A percentile compares a stretch with the other conserved stretches of the same genome.
Evolutionary conservation across 92 coral and sea anemone species (phyloP).

Genomic region (Epizoanthus rinbou): DNA sequence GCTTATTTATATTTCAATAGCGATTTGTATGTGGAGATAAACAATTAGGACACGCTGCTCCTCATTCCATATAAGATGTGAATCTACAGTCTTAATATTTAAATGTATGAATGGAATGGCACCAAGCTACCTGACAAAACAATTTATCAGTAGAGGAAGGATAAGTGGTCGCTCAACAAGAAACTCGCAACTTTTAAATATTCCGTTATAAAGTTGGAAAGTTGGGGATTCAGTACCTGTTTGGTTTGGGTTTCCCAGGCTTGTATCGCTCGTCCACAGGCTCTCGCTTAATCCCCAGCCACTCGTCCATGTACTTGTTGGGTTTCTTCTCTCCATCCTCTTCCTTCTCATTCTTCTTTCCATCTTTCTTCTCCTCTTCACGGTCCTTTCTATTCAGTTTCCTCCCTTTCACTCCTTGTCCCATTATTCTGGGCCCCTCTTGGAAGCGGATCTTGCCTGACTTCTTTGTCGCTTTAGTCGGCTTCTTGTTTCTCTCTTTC

Average conservation of each 20-base stretch:
- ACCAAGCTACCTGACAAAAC: too few relatives aligned
- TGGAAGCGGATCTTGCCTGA: slow-evolving; percentile 65
- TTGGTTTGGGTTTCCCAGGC: slow-evolving; percentile 93
- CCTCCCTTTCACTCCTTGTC: slow-evolving; percentile 37
- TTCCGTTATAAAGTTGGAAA: too few relatives aligned
- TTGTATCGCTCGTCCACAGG: slow-evolving; percentile 82
- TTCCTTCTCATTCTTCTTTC: slow-evolving; percentile 38
- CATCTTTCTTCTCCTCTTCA: slow-evolving; percentile 55
- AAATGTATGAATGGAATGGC: too few relatives aligned
- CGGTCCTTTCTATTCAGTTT: slow-evolving; percentile 37
- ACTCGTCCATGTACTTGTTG: slow-evolving; percentile 77
- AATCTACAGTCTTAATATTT: too few relatives aligned
- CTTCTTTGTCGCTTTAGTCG: slow-evolving; percentile 55
- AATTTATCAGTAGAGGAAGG: too few relatives aligned
- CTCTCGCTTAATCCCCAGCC: slow-evolving; percentile 80
- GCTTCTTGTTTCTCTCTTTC: slow-evolving; percentile 44
- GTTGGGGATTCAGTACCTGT: slow-evolving; percentile 57
- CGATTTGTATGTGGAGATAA: too few relatives aligned
- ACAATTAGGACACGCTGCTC: too few relatives aligned
- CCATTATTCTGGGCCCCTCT: slow-evolving; percentile 41
- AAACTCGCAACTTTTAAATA: too few relatives aligned
- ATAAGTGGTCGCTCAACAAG: too few relatives aligned
- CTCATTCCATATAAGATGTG: too few relatives aligned
- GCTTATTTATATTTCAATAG: too few relatives aligned
- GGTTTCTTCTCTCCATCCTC: slow-evolving; percentile 64